Base-by-base conservation (phyloP, 2,797 vertebrate genomes). In the Mallotus villosus region DNA sequence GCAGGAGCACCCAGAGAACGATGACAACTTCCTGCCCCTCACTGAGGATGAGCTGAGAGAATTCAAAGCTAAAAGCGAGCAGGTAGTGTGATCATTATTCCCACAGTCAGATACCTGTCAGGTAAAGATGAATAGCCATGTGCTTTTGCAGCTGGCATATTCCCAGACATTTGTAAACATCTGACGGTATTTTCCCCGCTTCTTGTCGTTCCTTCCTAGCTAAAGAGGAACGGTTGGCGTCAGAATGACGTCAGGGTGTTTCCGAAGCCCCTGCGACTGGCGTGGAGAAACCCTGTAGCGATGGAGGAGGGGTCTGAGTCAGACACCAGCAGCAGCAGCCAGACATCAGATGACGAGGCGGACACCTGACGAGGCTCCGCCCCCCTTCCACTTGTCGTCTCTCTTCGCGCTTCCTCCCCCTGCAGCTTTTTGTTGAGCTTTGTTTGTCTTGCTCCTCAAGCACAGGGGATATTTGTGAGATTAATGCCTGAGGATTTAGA, bases 31-130 rank as follows among this genome's bases (percentile, higher is more conserved):
- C 86, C 91, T 94, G 88, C 95, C 95, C 27, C 93, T 96, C 77
- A 96, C 95, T 5, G 95, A 96, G 79, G 95, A 95, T 77, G 95
- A 96, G 81, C 93, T 96, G 82, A 93, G 81, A 89, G 95, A 96
- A 86, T 96, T 96, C 87, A 93, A 95, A 70, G 90, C 93, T 88
- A 96, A 95, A 88, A 95, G 93, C 78, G 94, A 96, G 81, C 93
- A 95, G 93, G 95, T 96, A 86, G 9, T n/a, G 9, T 17, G 7
- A 19, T 17, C 16, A n/a, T 55, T 17, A 55, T 55, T 55, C 16
- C 16, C 41, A 41, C 11, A 55, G 19, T 55, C 1, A 55, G 7
- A 51, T 19, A 4, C 49, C 16, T 19, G 4, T 17, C 51, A 17
- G 19, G 5, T 55, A n/a, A 46, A 46, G 11, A 46, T 14, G 41